A percentile compares a stretch with the other conserved stretches of the same genome.
phyloP scores from a whole-genome alignment of 2,888 invertebrate genomes.

The Sipunculus nudus region DNA sequence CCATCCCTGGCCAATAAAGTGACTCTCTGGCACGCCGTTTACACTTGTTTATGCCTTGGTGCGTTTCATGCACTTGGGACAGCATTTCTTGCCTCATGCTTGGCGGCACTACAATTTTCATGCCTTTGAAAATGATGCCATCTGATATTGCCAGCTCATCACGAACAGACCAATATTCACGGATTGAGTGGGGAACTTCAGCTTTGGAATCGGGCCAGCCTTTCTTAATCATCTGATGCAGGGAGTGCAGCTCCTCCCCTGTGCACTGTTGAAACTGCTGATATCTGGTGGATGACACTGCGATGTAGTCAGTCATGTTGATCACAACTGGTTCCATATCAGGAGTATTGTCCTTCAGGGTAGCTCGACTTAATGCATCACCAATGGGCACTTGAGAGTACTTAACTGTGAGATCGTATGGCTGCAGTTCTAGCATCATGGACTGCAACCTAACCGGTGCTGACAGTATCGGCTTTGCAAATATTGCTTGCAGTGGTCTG shows the following conservation, averaged over 20 bases:
- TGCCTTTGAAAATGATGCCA: constrained; percentile 8
- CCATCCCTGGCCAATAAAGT: constrained; percentile 13
- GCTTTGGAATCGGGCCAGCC: constrained; percentile 15
- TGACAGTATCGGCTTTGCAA: constrained; percentile 5
- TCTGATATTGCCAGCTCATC: constrained; percentile 12
- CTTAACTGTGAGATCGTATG: constrained; percentile 19
- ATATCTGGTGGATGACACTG: no score
- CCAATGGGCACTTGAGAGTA: constrained; percentile 21
- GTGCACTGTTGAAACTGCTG: no score
- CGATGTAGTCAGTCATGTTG: no score
- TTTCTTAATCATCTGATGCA: constrained; percentile 2
- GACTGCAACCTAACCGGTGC: constrained; percentile 25
- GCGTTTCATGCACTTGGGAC: not conserved
- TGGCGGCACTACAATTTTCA: constrained; percentile 7
- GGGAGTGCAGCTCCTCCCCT: constrained; percentile 12
- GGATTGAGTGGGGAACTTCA: constrained; percentile 1
- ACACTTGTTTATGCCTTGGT: constrained; percentile 1
- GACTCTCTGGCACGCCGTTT: not conserved
- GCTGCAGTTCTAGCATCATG: constrained; percentile 29
- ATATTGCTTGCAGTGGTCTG: constrained; percentile 32
- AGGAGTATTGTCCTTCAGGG: no score
- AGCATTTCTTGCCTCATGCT: constrained; percentile 1
- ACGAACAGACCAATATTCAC: constrained; percentile 9
- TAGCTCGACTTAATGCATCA: constrained; percentile 17
- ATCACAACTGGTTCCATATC: no score